These are phyloP conservation scores for Rhopalosiphum maidis DNA, from an alignment of 1,140 invertebrate species.

Conservation along the genomic window DNA sequence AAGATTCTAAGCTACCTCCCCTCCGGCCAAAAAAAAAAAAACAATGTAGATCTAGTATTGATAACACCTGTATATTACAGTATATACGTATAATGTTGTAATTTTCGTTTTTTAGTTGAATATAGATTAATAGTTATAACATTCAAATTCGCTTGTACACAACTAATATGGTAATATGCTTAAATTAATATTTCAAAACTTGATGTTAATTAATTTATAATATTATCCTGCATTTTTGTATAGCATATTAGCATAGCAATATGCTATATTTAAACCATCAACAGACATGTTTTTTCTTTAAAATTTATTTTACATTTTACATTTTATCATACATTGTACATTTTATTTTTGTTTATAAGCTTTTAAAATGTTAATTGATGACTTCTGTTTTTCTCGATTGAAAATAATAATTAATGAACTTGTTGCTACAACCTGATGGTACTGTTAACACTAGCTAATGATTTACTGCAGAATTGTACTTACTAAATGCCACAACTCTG, in stretches of 20 bases:
- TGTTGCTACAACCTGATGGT: neutral
- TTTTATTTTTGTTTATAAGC: neutral
- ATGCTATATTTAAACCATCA: neutral
- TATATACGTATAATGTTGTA: neutral
- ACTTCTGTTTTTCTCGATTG: constrained; percentile 6
- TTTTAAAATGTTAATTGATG: neutral
- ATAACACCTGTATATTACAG: no score
- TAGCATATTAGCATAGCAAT: no score
- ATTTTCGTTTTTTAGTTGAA: neutral
- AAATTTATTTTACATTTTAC: no score
- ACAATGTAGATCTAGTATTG: neutral
- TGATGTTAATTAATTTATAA: neutral
- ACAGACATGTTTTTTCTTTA: neutral
- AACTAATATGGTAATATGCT: neutral
- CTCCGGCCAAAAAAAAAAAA: neutral
- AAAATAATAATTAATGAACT: constrained; percentile 32
- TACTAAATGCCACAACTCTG: neutral
- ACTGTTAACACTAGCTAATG: neutral
- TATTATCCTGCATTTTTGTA: neutral
- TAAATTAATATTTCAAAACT: neutral
- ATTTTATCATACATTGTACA: no score
- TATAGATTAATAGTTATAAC: neutral
- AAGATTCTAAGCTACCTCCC: neutral
- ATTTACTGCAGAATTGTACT: neutral
- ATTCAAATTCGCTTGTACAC: neutral